These are phyloP conservation scores for Agonopterix alstromeriana DNA, from an alignment of 2,888 invertebrate genomes.

Conservation along the genomic window DNA sequence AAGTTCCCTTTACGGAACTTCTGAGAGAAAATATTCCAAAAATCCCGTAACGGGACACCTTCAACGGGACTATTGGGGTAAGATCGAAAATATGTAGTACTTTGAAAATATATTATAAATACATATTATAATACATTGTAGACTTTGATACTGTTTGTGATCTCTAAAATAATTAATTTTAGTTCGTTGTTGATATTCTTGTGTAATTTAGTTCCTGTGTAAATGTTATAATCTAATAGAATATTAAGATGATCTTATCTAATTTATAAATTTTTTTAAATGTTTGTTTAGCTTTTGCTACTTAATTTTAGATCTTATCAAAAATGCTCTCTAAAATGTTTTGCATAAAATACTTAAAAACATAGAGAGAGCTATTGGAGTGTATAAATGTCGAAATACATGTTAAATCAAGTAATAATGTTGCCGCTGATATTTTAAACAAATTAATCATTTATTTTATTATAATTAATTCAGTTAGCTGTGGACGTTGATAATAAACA, in stretches of 20 bases:
- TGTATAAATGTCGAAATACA: no score
- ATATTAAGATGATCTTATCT: background rate
- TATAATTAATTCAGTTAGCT: conserved; percentile 15
- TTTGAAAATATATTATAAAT: conserved; percentile 18
- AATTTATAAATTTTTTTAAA: conserved; percentile 6
- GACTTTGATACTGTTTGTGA: conserved; percentile 47
- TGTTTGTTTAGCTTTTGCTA: conserved; percentile 8
- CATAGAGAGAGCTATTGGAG: no score
- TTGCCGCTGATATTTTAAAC: no score
- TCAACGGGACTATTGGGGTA: no score
- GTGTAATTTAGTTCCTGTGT: background rate
- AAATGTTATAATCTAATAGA: background rate
- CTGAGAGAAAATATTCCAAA: no score
- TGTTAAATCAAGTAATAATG: no score
- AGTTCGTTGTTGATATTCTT: background rate
- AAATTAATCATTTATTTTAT: no score
- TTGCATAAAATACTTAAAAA: background rate
- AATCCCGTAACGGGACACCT: no score
- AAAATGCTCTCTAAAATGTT: conserved; percentile 6
- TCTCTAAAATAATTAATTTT: conserved; percentile 37
- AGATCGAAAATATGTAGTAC: background rate
- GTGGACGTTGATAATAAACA: conserved; percentile 25
- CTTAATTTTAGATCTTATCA: conserved; percentile 10
- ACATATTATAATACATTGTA: conserved; percentile 25
- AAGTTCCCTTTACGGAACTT: no score